phyloP scores from a whole-genome alignment of 37 sponge, comb jelly and placozoan genomes.

The Diacarnus erythraeanus region DNA sequence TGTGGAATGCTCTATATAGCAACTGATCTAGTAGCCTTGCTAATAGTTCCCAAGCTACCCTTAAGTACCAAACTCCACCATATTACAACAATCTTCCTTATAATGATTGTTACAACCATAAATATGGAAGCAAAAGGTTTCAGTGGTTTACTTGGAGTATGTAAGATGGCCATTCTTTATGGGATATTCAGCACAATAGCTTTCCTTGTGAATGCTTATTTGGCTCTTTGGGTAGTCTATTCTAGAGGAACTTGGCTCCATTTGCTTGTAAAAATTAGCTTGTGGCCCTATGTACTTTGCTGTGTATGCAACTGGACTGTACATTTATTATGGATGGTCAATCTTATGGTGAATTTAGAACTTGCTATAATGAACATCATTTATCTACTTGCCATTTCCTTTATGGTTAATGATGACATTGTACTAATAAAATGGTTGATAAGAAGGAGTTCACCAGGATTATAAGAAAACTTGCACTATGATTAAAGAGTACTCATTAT shows the following conservation, averaged over 20 bases:
- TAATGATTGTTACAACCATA: conserved; percentile 32
- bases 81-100: conserved; percentile 41
- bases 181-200: conserved; percentile 67
- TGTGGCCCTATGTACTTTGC: conserved; percentile 59
- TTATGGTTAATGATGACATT: conserved; percentile 59
- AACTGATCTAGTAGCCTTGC: conserved; percentile 81
- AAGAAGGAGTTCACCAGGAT: conserved; percentile 31
- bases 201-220: conserved; percentile 75
- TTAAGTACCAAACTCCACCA: conserved; percentile 73
- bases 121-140: conserved; percentile 50
- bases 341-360: conserved; percentile 4
- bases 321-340: conserved; percentile 63
- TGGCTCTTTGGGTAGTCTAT: conserved; percentile 84
- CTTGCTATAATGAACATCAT: conserved; percentile 23
- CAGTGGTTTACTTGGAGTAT: conserved; percentile 62
- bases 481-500: too few species aligned
- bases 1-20: conserved; percentile 56
- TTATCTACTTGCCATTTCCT: conserved; percentile 27
- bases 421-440: conserved; percentile 66
- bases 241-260: conserved; percentile 44
- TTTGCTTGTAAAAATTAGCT: conserved; percentile 22
- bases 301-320: conserved; percentile 74
- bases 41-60: conserved; percentile 83
- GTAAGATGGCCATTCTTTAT: conserved; percentile 73
- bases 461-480: too few species aligned